Evolutionary conservation across 2,888 invertebrate species (phyloP), one percentile per base, ranked within the genome.

Genomic region (Drosophila rellima): DNA sequence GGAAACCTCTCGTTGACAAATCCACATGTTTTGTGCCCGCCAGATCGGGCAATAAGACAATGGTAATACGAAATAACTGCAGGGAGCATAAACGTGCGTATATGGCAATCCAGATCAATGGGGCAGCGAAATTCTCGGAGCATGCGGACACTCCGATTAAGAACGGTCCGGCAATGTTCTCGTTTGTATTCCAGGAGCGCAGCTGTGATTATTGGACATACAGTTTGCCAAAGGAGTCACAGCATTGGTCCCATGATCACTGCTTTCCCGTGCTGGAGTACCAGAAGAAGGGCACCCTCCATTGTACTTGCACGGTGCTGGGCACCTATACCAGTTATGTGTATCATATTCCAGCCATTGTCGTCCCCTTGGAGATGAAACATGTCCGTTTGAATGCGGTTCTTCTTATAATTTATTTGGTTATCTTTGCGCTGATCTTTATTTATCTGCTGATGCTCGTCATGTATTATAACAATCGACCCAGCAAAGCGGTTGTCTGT

Each of bases 321-420:
- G 59, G 80, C 11, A 85, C 90, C 2, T 85, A 78, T 15, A 88
- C 86, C 23, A 76, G 71, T 37, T 88, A 74, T 18, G 54, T 69
- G n/a, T 68, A 63, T 29, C 50, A 64, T 26, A 51, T 69, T 6
- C 60, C 52, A 0, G 52, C 71, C 3, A 55, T 62, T 4, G 4
- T 0, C 0, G 54, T 89, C 6, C 80, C 0, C 8, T 54, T 13
- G 6, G 10, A 47, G 10, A 6, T n/a, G n/a, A 10, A 13, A 0
- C 31, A 42, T 10, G 0, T 20, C 2, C 0, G 1, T 0, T 4
- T 15, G 0, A 66, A 67, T 31, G n/a, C 26, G 29, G 0, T 0
- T 2, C 10, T 70, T 0, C 0, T 71, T 0, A 0, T 11, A 0
- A 0, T 17, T 0, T 62, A 78, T 40, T 0, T 48, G 0, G 0